Evolutionary conservation across 2,113 vertebrate species (phyloP), one percentile per base, ranked within the genome.

Genomic region (Gracilinanus agilis): DNA sequence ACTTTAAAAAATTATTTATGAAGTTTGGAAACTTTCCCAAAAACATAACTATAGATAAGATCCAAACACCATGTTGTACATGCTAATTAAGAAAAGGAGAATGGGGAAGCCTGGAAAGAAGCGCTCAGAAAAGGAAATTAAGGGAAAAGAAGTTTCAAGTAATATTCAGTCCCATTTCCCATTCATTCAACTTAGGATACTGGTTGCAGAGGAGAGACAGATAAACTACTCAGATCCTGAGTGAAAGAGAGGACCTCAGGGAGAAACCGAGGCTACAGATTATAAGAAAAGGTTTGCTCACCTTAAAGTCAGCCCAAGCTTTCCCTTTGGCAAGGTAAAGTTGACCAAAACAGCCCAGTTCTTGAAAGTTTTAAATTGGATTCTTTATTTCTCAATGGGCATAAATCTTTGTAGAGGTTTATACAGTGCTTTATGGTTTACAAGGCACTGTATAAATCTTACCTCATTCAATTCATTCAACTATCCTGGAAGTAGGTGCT

Each of bases 1-100:
- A 34, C 2, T 75, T 92, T 93, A 44, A 9, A n/a, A 90, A 67
- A 34, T 67, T 67, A 34, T 67, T 91, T 92, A 53, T 44, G 92
- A 94, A 90, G 19, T 91, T 94, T 95, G 88, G 55, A 92, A 90
- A 24, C 27, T 92, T 96, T 95, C 93, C 44, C 91, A 10, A 83
- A 91, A 94, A 95, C 9, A 92, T 34, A 93, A 54, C 49, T 11
- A 56, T 24, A 3, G 95, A 7, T 67, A 94, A 88, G 55, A 92
- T 11, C 91, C 12, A 83, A 49, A 75, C 24, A 53, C 16, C 44
- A 34, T 9, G 7, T 49, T 55, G 44, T 54, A 21, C n/a, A 2
- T 54, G 10, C 44, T 53, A 93, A 91, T 92, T 83, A 90, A 94
- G 90, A 75, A 94, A 90, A 90, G 29, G 34, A n/a, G 29, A 90